Conservation (phyloP, 2,888 invertebrate genomes). For the Brachyptera putata region DNA sequence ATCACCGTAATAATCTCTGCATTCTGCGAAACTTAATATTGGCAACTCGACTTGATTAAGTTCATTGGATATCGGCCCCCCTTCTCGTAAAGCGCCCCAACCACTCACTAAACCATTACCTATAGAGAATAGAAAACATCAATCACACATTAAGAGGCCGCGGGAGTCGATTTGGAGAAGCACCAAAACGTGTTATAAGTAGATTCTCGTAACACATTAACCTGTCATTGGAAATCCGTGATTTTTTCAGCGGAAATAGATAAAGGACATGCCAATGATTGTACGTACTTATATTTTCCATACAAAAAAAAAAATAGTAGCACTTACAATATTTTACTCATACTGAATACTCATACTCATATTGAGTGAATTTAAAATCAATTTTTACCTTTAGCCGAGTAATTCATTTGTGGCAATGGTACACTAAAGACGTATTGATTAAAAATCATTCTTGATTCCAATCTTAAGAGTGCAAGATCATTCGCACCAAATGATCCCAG, state of each 20-base stretch:
- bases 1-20: constrained; percentile 3
- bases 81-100: constrained; percentile 21
- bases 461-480: not conserved
- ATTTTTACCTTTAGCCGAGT: not conserved
- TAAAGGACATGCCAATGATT: too few species aligned
- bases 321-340: not conserved
- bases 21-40: constrained; percentile 1
- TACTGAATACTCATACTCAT: not conserved
- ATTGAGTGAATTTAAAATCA: not conserved
- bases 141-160: too few species aligned
- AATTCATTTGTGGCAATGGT: not conserved
- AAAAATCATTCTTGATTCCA: not conserved
- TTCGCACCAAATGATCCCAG: constrained; percentile 5
- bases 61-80: constrained; percentile 10
- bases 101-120: constrained; percentile 22
- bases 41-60: constrained; percentile 16
- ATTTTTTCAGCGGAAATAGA: too few species aligned
- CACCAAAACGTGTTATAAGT: too few species aligned
- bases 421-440: not conserved
- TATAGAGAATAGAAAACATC: not conserved
- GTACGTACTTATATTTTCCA: too few species aligned
- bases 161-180: too few species aligned
- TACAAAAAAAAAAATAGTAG: too few species aligned
- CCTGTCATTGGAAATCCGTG: too few species aligned
- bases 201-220: too few species aligned